Conservation (phyloP, 2,797 vertebrate genomes). For the Sylvilagus floridanus region DNA sequence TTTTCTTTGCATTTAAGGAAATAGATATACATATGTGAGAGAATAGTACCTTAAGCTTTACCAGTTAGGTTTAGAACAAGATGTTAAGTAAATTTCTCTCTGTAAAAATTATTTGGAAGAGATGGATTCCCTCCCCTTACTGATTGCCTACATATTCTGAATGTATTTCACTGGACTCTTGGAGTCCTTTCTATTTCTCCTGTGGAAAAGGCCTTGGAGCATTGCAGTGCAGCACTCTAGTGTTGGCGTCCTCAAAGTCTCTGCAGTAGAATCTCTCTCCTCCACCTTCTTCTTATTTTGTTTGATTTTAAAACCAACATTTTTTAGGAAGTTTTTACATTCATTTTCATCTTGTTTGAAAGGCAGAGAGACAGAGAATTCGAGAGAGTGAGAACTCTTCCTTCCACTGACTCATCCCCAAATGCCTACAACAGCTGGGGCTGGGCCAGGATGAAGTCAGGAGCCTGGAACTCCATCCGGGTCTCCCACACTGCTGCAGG, state of each 20-base stretch:
- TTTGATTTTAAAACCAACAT: not conserved
- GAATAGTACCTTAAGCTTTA: constrained; percentile 7
- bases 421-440: no score
- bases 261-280: not conserved
- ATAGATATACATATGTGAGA: not conserved
- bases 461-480: no score
- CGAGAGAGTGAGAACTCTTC: no score
- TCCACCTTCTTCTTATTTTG: not conserved
- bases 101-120: constrained; percentile 26
- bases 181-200: not conserved
- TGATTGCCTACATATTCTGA: not conserved
- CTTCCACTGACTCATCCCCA: no score
- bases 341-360: no score
- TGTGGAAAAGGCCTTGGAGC: not conserved
- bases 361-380: no score
- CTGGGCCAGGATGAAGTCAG: no score
- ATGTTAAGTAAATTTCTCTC: not conserved
- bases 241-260: not conserved
- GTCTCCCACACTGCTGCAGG: no score
- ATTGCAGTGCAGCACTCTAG: not conserved
- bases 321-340: not conserved
- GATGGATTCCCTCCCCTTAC: not conserved
- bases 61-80: constrained; percentile 29
- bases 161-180: not conserved
- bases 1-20: constrained; percentile 33